A percentile compares a stretch with the other conserved stretches of the same genome.
Evolutionary conservation across 2,797 vertebrate genomes (phyloP).

Genomic region (Falco berigora): DNA sequence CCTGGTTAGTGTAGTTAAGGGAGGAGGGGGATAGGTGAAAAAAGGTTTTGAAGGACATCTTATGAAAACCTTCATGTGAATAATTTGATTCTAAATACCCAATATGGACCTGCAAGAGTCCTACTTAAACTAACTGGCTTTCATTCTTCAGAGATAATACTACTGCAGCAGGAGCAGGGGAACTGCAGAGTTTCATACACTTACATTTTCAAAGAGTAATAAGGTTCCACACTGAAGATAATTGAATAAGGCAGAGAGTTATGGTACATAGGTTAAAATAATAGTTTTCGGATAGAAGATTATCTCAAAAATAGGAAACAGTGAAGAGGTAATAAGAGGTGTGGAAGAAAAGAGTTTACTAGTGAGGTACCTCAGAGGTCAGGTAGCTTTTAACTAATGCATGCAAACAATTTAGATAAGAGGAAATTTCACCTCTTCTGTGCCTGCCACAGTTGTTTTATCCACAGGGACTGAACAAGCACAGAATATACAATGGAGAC

Average conservation of each 20-base stretch:
- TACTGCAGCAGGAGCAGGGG: neutral
- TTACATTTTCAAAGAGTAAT: conserved; percentile 11
- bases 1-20: neutral
- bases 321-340: neutral
- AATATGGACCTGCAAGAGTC: neutral
- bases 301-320: conserved; percentile 15
- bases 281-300: conserved; percentile 25
- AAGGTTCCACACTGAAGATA: conserved; percentile 33
- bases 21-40: neutral
- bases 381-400: conserved; percentile 20
- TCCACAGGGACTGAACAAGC: neutral
- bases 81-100: conserved; percentile 27
- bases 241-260: conserved; percentile 37
- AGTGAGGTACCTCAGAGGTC: neutral
- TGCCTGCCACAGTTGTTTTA: neutral
- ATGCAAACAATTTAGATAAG: neutral
- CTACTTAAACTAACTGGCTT: neutral
- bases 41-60: neutral
- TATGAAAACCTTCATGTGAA: neutral
- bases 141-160: neutral
- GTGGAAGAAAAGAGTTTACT: conserved; percentile 1
- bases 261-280: conserved; percentile 31
- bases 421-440: neutral
- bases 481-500: neutral
- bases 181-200: neutral